Conservation (phyloP, 1,140 invertebrate species). For the Babylonia areolata region DNA sequence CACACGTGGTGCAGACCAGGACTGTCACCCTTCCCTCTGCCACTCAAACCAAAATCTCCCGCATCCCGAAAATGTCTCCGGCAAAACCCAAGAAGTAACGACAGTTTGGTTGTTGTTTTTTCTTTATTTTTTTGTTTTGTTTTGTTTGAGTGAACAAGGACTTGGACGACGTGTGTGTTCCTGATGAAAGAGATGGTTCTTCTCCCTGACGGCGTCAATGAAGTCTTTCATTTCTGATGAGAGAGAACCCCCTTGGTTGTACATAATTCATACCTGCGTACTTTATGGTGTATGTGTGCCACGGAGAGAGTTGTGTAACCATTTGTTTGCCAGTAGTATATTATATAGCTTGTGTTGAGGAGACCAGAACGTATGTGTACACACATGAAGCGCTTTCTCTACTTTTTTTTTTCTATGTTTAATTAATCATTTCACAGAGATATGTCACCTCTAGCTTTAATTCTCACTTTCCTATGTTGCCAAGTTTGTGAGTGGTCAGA, state of each 20-base stretch:
- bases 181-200: neutral
- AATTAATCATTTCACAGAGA: neutral
- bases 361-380: neutral
- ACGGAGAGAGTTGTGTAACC: neutral
- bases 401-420: neutral
- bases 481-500: neutral
- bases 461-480: neutral
- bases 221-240: slow-evolving; percentile 23
- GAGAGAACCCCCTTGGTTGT: neutral
- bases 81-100: slow-evolving; percentile 39
- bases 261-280: neutral
- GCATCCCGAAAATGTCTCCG: slow-evolving; percentile 48
- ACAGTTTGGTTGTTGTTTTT: too few relatives aligned
- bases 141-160: neutral
- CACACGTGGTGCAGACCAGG: slow-evolving; percentile 64
- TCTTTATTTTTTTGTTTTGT: neutral
- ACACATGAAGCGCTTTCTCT: neutral
- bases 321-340: slow-evolving; percentile 14
- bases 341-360: neutral
- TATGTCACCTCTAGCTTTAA: neutral
- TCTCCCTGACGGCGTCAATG: neutral
- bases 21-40: slow-evolving; percentile 55
- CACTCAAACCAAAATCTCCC: slow-evolving; percentile 47
- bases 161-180: neutral
- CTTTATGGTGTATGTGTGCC: neutral